Evolutionary conservation across 1,140 invertebrate species (phyloP).

Genomic region (Mercenaria mercenaria): DNA sequence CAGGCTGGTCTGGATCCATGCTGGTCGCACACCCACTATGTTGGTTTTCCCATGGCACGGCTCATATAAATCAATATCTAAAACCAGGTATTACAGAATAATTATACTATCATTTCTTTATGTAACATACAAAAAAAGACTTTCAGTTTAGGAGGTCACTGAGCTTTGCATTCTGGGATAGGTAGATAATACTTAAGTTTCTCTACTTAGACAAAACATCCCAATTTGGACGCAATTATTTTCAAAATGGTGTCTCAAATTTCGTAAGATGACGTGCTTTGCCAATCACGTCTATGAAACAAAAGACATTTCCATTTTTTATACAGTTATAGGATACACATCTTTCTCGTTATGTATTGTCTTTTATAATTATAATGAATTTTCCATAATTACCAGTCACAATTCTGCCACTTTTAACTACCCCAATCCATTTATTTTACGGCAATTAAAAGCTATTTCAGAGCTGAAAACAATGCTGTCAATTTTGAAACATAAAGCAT

Average conservation of each 20-base stretch:
- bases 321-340: not conserved
- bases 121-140: too few species aligned
- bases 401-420: not conserved
- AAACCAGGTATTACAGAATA: too few species aligned
- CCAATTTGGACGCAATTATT: constrained; percentile 32
- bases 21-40: too few species aligned
- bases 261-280: not conserved
- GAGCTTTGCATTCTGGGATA: too few species aligned
- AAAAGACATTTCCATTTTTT: constrained; percentile 39
- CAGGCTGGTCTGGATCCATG: too few species aligned
- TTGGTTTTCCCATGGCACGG: too few species aligned
- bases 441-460: constrained; percentile 18
- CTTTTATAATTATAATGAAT: constrained; percentile 28
- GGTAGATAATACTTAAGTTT: not conserved
- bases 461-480: not conserved
- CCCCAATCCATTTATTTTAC: not conserved
- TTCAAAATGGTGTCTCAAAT: not conserved
- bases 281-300: not conserved
- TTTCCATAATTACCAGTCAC: not conserved
- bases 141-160: too few species aligned
- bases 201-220: constrained; percentile 30
- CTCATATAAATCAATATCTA: too few species aligned
- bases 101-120: too few species aligned
- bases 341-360: not conserved
- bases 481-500: constrained; percentile 3